Conservation (phyloP, 2,113 vertebrate species). For the Callithrix jacchus region DNA sequence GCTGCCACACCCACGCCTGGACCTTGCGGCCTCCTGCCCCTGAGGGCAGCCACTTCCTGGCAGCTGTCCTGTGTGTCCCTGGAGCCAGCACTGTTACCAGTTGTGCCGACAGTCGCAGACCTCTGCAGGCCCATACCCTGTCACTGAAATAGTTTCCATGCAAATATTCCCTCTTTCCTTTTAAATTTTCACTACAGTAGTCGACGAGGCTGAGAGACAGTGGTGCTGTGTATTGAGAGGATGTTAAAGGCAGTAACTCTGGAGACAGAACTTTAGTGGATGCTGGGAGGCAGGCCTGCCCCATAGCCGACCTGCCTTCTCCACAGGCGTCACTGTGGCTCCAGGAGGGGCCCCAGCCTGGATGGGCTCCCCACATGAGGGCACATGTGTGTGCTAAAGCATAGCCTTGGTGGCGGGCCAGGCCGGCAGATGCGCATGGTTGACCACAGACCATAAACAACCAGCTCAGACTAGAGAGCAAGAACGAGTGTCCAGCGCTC, state of each 20-base stretch:
- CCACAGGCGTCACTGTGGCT: neutral
- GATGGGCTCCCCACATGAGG: too few relatives aligned
- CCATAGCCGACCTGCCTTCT: neutral
- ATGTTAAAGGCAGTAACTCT: neutral
- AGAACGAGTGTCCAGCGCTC: neutral
- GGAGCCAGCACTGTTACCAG: conserved; percentile 44
- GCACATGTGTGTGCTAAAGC: too few relatives aligned
- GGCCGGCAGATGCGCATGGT: neutral
- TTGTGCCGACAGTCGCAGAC: neutral
- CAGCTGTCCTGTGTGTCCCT: conserved; percentile 58
- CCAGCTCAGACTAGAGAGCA: neutral
- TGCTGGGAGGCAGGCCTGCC: neutral
- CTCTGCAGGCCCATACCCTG: conserved; percentile 7
- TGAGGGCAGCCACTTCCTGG: neutral
- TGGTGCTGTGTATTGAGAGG: neutral
- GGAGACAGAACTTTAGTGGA: neutral
- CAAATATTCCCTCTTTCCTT: neutral
- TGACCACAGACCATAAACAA: accelerated
- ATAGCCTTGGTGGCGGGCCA: neutral
- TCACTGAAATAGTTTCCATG: conserved; percentile 48
- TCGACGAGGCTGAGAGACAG: conserved; percentile 10
- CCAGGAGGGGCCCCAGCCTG: neutral
- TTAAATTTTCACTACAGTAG: conserved; percentile 51
- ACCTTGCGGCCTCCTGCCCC: too few relatives aligned
- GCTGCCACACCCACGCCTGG: too few relatives aligned